Evolutionary conservation across 37 sponge, comb jelly and placozoan genomes (phyloP).

Genomic region (Eunapius fragilis): DNA sequence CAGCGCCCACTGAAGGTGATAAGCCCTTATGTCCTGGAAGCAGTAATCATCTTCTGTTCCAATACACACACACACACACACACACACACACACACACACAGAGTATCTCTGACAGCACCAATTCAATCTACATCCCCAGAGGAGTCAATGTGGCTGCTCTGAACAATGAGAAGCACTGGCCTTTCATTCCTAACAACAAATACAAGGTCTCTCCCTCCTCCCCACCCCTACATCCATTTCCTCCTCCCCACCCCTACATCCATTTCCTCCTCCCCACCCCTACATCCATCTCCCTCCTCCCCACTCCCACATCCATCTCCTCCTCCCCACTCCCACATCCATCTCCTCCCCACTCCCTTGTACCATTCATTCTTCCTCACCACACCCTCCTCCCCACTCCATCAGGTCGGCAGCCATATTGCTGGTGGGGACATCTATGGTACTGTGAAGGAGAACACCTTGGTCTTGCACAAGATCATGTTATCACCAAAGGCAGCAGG

Average conservation of each 20-base stretch:
- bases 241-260: neutral
- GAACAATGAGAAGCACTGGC: conserved; percentile 73
- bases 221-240: neutral
- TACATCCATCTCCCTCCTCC: neutral
- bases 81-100: conserved; percentile 11
- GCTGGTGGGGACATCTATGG: conserved; percentile 96
- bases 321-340: neutral
- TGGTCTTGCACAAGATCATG: conserved; percentile 88
- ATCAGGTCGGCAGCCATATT: conserved; percentile 85
- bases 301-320: neutral
- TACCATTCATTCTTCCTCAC: neutral
- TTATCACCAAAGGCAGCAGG: conserved; percentile 89
- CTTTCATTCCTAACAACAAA: conserved; percentile 74
- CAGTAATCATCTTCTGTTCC: neutral
- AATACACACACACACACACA: neutral
- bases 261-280: neutral
- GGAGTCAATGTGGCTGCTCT: conserved; percentile 89
- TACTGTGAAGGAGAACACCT: conserved; percentile 88
- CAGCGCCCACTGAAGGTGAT: conserved; percentile 95
- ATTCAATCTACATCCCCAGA: conserved; percentile 95
- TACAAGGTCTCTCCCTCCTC: conserved; percentile 37
- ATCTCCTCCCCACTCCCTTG: neutral
- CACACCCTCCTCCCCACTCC: neutral
- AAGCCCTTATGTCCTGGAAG: neutral
- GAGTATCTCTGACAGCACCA: conserved; percentile 91